Evolutionary conservation across 2,888 invertebrate genomes (phyloP).

Genomic region (Troglohyphantes excavatus): DNA sequence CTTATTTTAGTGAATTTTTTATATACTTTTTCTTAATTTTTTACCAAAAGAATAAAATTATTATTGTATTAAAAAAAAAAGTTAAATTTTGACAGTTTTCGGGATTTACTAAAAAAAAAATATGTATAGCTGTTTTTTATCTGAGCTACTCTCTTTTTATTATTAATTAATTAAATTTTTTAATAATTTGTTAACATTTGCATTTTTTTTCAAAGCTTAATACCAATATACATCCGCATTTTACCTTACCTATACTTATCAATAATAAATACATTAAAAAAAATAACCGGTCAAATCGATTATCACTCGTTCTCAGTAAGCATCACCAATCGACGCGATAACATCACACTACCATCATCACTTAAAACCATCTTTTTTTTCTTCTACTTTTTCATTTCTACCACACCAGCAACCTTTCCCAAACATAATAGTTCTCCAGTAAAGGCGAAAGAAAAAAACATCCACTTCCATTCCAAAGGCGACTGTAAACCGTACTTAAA

Average conservation of each 20-base stretch:
- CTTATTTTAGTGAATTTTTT: no score
- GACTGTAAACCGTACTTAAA: conserved; percentile 67
- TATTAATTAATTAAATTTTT: no score
- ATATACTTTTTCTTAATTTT: no score
- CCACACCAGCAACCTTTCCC: neutral
- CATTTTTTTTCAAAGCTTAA: no score
- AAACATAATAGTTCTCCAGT: conserved; percentile 23
- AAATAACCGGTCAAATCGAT: neutral
- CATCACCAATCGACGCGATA: conserved; percentile 15
- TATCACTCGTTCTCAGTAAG: neutral
- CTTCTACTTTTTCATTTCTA: neutral
- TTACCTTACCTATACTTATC: neutral
- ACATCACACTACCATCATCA: conserved; percentile 23
- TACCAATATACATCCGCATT: no score
- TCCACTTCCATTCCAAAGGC: neutral
- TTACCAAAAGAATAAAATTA: no score
- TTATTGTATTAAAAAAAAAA: no score
- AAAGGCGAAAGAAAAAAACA: neutral
- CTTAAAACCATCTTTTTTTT: conserved; percentile 6
- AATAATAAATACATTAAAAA: neutral
- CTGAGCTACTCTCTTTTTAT: no score
- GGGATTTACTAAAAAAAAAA: no score
- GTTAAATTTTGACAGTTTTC: no score
- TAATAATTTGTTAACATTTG: no score
- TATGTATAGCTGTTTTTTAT: no score